Evolutionary conservation across 2,888 invertebrate species (phyloP).

Genomic region (Isoperla grammatica): DNA sequence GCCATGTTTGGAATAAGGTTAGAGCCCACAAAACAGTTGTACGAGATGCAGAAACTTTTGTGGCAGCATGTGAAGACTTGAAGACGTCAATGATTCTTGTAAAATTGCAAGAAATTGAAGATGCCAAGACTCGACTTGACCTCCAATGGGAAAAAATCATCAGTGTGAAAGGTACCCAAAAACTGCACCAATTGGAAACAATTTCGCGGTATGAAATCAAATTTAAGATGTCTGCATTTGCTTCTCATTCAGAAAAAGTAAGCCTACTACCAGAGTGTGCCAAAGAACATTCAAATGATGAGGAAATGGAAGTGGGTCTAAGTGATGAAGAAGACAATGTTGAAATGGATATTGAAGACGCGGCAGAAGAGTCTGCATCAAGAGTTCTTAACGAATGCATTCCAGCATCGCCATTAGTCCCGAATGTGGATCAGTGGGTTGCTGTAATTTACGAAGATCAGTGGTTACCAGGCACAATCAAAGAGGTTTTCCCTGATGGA

Average conservation of each 20-base stretch:
- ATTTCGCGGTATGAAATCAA: neutral
- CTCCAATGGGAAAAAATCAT: neutral
- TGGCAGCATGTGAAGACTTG: neutral
- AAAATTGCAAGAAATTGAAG: neutral
- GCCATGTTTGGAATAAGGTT: neutral
- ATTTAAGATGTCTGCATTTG: neutral
- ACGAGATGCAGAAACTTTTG: neutral
- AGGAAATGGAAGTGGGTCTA: neutral
- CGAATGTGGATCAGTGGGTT: neutral
- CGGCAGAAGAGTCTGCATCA: neutral
- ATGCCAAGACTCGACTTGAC: neutral
- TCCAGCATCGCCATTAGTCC: neutral
- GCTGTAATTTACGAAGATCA: neutral
- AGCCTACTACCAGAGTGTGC: too few species aligned
- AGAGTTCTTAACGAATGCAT: neutral
- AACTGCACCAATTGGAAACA: neutral
- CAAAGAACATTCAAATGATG: neutral
- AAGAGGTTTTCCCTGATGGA: neutral
- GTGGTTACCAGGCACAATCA: neutral
- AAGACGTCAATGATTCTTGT: neutral
- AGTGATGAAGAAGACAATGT: neutral
- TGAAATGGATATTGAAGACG: neutral
- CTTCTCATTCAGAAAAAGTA: neutral
- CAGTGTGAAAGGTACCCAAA: conserved; percentile 1
- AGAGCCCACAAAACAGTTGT: neutral